Evolutionary conservation across 2,888 invertebrate species (phyloP).

Genomic region (Xestia sexstrigata): DNA sequence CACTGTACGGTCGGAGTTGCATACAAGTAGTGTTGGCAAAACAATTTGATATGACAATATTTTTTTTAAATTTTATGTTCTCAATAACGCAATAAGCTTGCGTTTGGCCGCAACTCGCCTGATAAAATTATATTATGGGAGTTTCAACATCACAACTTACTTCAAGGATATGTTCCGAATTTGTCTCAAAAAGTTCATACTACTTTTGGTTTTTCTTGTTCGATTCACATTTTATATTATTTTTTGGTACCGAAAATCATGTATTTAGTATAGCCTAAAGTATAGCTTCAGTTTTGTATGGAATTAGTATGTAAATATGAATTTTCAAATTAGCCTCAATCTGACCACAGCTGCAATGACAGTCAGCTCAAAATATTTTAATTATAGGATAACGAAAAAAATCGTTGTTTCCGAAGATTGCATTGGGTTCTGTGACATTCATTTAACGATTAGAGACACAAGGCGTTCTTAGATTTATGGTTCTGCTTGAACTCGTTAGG

Average conservation of each 20-base stretch:
- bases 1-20: slow-evolving; percentile 51
- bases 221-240: not conserved
- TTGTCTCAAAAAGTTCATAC: not conserved
- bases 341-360: not conserved
- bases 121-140: not conserved
- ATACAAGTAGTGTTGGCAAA: slow-evolving; percentile 45
- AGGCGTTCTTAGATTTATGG: not conserved
- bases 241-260: too few species aligned
- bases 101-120: not conserved
- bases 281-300: not conserved
- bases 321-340: not conserved
- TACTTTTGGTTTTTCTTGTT: too few species aligned
- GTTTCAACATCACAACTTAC: not conserved
- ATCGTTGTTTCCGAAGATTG: not conserved
- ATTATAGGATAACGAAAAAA: not conserved
- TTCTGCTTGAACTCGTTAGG: not conserved
- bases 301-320: not conserved
- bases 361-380: not conserved
- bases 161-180: not conserved
- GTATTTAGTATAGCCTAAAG: too few species aligned
- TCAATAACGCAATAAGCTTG: not conserved
- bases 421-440: not conserved
- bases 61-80: not conserved
- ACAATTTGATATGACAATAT: not conserved
- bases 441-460: not conserved